A percentile compares a stretch with the other conserved stretches of the same genome.
Conservation (phyloP, 2,113 vertebrate genomes). For the Pycnonotus jocosus region DNA sequence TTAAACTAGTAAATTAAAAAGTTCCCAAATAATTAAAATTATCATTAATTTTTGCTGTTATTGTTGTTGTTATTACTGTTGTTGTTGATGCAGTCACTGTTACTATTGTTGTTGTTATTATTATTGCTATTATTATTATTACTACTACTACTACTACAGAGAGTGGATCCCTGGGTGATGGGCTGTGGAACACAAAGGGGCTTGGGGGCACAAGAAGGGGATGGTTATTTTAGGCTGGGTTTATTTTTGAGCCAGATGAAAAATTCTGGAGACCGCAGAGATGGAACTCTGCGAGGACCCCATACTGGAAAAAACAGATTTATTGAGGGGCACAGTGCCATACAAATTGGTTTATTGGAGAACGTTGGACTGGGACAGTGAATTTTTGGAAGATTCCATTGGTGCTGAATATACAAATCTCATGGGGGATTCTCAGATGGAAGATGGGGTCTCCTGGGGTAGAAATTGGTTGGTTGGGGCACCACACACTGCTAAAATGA, state of each 20-base stretch:
- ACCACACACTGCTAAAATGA: background rate
- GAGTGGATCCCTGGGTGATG: too few relatives aligned
- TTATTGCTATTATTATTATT: fast-evolving
- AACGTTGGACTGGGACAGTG: background rate
- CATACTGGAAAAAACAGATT: background rate
- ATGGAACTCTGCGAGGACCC: background rate
- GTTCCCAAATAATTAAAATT: too few relatives aligned
- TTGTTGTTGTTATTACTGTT: background rate
- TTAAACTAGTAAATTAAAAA: background rate
- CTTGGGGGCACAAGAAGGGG: background rate
- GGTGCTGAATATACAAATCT: background rate
- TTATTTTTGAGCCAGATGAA: background rate
- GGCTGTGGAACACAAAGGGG: too few relatives aligned
- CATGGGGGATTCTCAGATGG: fast-evolving
- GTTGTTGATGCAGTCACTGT: too few relatives aligned
- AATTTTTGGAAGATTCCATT: background rate
- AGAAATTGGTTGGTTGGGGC: background rate
- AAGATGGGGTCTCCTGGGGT: too few relatives aligned
- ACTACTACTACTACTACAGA: background rate
- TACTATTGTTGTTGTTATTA: too few relatives aligned
- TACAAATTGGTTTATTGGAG: background rate
- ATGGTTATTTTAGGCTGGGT: background rate
- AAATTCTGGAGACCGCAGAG: too few relatives aligned
- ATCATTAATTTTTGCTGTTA: fast-evolving
- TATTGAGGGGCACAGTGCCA: background rate